These are phyloP conservation scores for Pyrrhia umbra DNA, from an alignment of 2,888 invertebrate species.

Conservation along the genomic window DNA sequence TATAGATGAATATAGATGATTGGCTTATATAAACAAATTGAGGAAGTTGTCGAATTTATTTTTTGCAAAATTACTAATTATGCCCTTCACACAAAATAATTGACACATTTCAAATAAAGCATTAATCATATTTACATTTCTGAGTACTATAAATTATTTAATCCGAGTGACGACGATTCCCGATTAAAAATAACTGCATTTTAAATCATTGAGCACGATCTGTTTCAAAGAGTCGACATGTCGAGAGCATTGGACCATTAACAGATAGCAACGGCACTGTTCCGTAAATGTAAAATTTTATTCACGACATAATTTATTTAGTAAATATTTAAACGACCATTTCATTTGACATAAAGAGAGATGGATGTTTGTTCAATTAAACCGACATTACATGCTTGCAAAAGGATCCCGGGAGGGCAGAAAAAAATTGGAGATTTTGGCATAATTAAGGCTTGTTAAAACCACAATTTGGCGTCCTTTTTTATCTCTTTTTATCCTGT, in stretches of 20 bases:
- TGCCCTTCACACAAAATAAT: not conserved
- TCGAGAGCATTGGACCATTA: conserved; percentile 11
- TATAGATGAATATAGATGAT: no score
- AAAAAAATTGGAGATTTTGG: conserved; percentile 1
- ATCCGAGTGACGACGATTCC: not conserved
- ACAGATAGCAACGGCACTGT: conserved; percentile 26
- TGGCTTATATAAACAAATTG: no score
- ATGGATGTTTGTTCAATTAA: conserved; percentile 17
- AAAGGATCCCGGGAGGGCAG: not conserved
- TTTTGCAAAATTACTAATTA: not conserved
- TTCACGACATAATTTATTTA: conserved; percentile 1
- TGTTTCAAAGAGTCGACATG: conserved; percentile 12
- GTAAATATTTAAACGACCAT: not conserved
- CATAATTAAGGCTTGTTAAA: not conserved
- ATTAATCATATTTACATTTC: not conserved
- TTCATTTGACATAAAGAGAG: not conserved
- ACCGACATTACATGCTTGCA: conserved; percentile 10
- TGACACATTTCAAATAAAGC: not conserved
- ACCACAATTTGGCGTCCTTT: conserved; percentile 1
- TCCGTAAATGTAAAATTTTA: conserved; percentile 14
- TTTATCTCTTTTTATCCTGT: not conserved
- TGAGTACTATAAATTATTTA: not conserved
- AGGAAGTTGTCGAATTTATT: no score
- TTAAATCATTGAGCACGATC: conserved; percentile 5
- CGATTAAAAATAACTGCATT: conserved; percentile 2